Base-by-base conservation (phyloP, 2,797 vertebrate species). In the Threskiornis aethiopicus region DNA sequence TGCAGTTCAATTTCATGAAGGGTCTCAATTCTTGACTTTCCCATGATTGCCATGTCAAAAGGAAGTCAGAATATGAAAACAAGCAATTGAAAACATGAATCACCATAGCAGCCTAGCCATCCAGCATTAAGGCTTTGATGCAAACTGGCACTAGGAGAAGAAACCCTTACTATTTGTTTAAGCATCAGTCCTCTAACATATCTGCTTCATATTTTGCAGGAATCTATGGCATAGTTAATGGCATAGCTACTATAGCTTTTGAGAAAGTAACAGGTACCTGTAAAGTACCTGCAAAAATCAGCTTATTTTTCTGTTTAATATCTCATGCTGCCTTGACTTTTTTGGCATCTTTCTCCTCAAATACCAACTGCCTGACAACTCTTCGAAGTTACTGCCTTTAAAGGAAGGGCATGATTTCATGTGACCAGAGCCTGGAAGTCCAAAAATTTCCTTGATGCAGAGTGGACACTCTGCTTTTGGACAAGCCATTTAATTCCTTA, bases 1-100 rank as follows among this genome's bases (percentile, higher is more conserved):
- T 21, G 85, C 93, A 65, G 93, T 90, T 96, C 91, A 57, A 16
- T 95, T 96, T 96, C 66, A 62, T 37, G 55, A 54, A 91, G 69
- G 86, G 57, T 78, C 77, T 76, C 24, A 33, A 24, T 83, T 83
- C 89, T 69, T 93, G 93, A 93, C 96, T 88, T 95, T 83, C 42
- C 64, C 44, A 18, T 78, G 94, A 96, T 58, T 95, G 88, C 79
- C 41, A 28, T 61, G 93, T 89, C 71, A 79, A 15, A 84, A 93
- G 80, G 28, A 79, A 92, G 67, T 64, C 65, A 54, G 88, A 61
- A 57, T 69, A 62, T 75, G 93, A 76, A 90, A 92, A 57, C 5
- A 47, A 90, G 92, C 0, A 5, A 64, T 41, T 44, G 67, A 55
- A 58, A 71, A 39, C 13, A 11, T 3, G 22, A 76, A 61, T 84